Evolutionary conservation across 2,888 invertebrate species (phyloP), one percentile per base, ranked within the genome.

Genomic region (Lamellibrachia satsuma): DNA sequence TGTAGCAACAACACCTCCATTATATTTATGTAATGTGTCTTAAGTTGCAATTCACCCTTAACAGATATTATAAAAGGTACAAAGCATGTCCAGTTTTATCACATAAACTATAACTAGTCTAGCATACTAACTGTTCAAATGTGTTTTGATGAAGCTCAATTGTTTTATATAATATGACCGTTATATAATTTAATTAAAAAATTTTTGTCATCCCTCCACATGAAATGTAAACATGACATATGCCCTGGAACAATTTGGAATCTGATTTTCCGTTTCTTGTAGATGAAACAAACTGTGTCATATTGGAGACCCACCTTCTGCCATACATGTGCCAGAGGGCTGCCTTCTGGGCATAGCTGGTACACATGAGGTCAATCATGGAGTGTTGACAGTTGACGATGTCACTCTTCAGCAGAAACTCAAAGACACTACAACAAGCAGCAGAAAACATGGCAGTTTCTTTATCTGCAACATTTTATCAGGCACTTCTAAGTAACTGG

Each of bases 251-350:
- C 15, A 90, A n/a, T 90, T 22, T 15, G n/a, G 9, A 2, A 22
- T 6, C 39, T 27, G 9, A 3, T 52, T 52, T 52, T 52, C 22
- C 11, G 51, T 51, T 27, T 11, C 22, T 27, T 51, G 9, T 91
- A 39, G 51, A 11, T 52, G 52, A 39, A 52, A 22, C n/a, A 91
- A 39, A 27, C 1, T n/a, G 75, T 22, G 22, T 11, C 75, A 22
- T 22, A n/a, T 75, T 22, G 75, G 75, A 51, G n/a, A 91, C 92
- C 91, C 93, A 96, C 96, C 98, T 97, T 96, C 98, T 98, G 0
- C 99, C 99, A 96, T 98, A 99, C 93, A 98, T 97, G 22, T 98
- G 97, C 99, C 99, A 99, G 11, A 99, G 97, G 0, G 98, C 98
- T 0, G 98, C 98, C 94, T 98, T 98, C 96, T 98, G 98, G 0